Base-by-base conservation (phyloP, 2,797 vertebrate species). In the Orientallactaga sibirica region DNA sequence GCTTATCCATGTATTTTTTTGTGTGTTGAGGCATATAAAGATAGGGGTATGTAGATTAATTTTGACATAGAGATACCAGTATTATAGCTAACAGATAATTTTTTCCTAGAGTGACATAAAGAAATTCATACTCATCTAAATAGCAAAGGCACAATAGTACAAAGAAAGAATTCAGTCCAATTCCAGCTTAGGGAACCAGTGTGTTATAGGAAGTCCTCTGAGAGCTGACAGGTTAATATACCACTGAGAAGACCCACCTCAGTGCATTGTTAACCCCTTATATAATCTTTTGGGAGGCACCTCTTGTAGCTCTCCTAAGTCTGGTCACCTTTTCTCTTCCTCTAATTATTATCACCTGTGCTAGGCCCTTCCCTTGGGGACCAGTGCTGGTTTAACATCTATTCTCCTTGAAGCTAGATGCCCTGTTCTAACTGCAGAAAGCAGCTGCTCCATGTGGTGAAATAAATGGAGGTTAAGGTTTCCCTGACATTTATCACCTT, bases 401-500 rank as follows among this genome's bases (percentile, higher is more conserved):
- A 16, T 58, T 58, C 62, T 64, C 4, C 24, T 64, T 64, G 19
- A 64, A 22, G 62, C 7, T 64, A 20, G 19, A 64, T 20, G 27
- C 19, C 25, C 67, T 33, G 66, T 16, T 19, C 5, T 68, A 27
- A 2, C 24, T 61, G 37, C 4, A 27, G 78, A 14, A 19, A 41
- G 9, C 3, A 19, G 37, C 7, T 81, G 0, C 0, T 0, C 2
- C 41, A 48, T 48, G 7, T 8, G 48, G 48, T 48, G 6, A 48
- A 48, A 48, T 8, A 9, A 48, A 48, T 48, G 27, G 12, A 81
- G 16, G 11, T 85, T 73, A 71, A 81, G 18, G n/a, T 83, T 70
- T 71, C 7, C 24, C 55, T 67, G 9, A 22, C 52, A 5, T 22
- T 76, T 11, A 79, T 66, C 27, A n/a, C 9, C 1, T 2, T 48